Conservation (phyloP, 2,888 invertebrate species). For the Homarus gammarus region DNA sequence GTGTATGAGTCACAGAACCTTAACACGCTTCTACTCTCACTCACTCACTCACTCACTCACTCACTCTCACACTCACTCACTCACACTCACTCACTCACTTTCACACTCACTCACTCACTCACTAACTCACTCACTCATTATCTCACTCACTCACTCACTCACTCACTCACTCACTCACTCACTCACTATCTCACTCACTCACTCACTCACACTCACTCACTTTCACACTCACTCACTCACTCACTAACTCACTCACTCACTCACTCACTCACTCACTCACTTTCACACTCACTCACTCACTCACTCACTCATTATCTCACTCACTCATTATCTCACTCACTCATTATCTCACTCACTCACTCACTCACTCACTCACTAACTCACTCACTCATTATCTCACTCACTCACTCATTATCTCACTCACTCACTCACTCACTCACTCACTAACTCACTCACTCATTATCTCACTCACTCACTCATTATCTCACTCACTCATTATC, state of each 20-base stretch:
- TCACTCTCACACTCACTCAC: not conserved
- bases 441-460: too few relatives aligned
- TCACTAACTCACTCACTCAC: not conserved
- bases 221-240: not conserved
- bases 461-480: too few relatives aligned
- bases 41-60: slow-evolving; percentile 7
- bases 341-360: too few relatives aligned
- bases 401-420: too few relatives aligned
- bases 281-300: too few relatives aligned
- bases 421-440: not conserved
- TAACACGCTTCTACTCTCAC: not conserved
- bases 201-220: too few relatives aligned
- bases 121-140: not conserved
- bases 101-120: slow-evolving; percentile 33
- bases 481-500: too few relatives aligned
- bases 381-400: too few relatives aligned
- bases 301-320: too few relatives aligned
- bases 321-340: too few relatives aligned
- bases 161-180: not conserved
- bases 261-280: not conserved
- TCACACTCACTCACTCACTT: slow-evolving; percentile 33
- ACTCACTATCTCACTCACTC: not conserved
- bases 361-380: too few relatives aligned
- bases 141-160: slow-evolving; percentile 17
- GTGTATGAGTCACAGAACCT: not conserved